Base-by-base conservation (phyloP, 2,888 invertebrate genomes). In the Pseudoips prasinana region DNA sequence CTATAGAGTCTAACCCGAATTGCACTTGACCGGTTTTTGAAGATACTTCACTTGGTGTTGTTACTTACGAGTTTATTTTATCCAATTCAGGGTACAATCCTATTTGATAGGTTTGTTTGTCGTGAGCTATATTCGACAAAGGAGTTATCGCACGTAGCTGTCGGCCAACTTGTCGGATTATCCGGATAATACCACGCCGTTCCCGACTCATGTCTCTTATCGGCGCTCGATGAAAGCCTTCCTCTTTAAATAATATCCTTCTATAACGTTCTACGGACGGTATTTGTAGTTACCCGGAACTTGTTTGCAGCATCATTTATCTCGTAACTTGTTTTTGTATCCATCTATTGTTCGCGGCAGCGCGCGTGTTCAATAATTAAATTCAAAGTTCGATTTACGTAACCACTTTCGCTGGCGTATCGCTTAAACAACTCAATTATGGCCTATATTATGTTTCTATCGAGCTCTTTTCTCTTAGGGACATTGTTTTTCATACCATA, bases 181-280 rank as follows among this genome's bases (percentile, higher is more conserved):
- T 79, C 79, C 76, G 73, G 77, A 78, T 81, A 73, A 78, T 73
- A 54, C 66, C 57, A 45, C 48, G 46, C 62, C 69, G 64, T 64
- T 67, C 63, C 62, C 63, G 58, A 57, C 59, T 64, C 64, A 70
- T 65, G 60, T 68, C 52, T 55, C 67, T 65, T 71, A 73, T 67
- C 65, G 58, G 36, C 39, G 40, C 57, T 49, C 51, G 39, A 46
- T 60, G 57, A 56, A 63, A 60, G 55, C 24, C 51, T 45, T 42
- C 31, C 58, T 55, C 49, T 58, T 65, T 64, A 66, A 69, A 65
- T 65, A 64, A 64, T 64, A 64, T 56, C 50, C 47, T 53, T 50
- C 46, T 53, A 58, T 58, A 52, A 46, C 45, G 36, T 50, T 52
- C 34, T 53, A 23, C 47, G 33, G 40, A 31, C 38, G 25, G 33